Evolutionary conservation across 2,113 vertebrate genomes (phyloP).

Genomic region (Plecotus auritus): DNA sequence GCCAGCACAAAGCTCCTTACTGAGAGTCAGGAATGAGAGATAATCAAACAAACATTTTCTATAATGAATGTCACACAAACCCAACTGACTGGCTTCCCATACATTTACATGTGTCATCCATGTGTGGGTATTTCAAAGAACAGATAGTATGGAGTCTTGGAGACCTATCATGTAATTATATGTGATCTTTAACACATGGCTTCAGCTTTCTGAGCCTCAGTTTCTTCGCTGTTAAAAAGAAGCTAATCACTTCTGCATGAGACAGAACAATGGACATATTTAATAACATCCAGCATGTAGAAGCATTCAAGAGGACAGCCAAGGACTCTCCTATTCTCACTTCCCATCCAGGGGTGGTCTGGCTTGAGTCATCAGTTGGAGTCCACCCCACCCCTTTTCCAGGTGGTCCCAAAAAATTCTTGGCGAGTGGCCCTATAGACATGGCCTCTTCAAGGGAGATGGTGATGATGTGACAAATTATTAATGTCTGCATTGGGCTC

Average conservation of each 20-base stretch:
- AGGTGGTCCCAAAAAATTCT: conserved; percentile 4
- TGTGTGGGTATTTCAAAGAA: neutral
- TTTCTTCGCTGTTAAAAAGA: neutral
- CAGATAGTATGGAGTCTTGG: neutral
- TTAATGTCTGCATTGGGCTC: neutral
- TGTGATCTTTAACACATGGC: neutral
- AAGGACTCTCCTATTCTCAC: neutral
- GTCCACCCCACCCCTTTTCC: neutral
- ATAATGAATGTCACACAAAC: neutral
- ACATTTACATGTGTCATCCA: neutral
- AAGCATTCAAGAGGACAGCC: neutral
- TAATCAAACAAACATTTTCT: conserved; percentile 6
- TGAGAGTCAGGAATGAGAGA: neutral
- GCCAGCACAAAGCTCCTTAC: neutral
- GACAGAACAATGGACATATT: fast-evolving
- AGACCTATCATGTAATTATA: neutral
- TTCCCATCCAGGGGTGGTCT: neutral
- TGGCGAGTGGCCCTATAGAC: neutral
- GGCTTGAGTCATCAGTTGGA: neutral
- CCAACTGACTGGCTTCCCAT: neutral
- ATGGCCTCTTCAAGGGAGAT: neutral
- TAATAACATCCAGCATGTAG: neutral
- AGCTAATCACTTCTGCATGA: neutral
- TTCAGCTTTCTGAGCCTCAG: neutral
- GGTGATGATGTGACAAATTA: neutral